A percentile compares a stretch with the other conserved stretches of the same genome.
phyloP scores from a whole-genome alignment of 2,888 invertebrate species.

The Eupithecia dodoneata region DNA sequence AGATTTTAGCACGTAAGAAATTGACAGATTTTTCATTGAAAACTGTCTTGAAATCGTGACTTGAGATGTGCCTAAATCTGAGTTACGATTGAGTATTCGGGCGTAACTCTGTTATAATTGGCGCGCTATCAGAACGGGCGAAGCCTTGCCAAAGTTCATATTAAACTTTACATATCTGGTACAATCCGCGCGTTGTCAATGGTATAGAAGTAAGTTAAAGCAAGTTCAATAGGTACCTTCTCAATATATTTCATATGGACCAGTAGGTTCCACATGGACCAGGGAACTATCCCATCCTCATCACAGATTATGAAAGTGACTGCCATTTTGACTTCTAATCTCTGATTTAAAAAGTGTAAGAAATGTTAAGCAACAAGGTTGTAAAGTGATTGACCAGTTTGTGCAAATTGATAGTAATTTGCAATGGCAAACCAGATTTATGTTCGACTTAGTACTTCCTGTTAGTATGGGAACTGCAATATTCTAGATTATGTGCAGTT shows the following conservation, averaged over 20 bases:
- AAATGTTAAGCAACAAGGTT: neutral
- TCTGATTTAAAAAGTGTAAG: neutral
- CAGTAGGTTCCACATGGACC: neutral
- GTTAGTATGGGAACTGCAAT: neutral
- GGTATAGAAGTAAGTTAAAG: neutral
- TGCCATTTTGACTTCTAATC: neutral
- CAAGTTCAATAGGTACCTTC: neutral
- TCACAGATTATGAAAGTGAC: neutral
- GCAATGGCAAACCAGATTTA: slow-evolving; percentile 7
- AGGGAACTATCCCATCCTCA: neutral
- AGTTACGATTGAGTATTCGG: too few relatives aligned
- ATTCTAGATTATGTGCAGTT: neutral
- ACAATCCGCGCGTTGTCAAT: neutral
- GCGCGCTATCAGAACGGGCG: neutral
- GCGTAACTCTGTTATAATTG: neutral
- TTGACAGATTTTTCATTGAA: too few relatives aligned
- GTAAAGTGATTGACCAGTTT: neutral
- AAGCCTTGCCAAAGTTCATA: neutral
- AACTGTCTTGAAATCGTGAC: too few relatives aligned
- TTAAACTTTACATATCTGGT: neutral
- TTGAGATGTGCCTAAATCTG: too few relatives aligned
- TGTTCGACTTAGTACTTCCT: slow-evolving; percentile 1
- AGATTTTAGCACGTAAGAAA: too few relatives aligned
- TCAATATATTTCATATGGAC: too few relatives aligned
- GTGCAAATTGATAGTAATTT: slow-evolving; percentile 5